Percentiles rank a stretch among this genome's conserved stretches.
phyloP scores from a whole-genome alignment of 2,113 vertebrate genomes.

The Hemicordylus capensis region DNA sequence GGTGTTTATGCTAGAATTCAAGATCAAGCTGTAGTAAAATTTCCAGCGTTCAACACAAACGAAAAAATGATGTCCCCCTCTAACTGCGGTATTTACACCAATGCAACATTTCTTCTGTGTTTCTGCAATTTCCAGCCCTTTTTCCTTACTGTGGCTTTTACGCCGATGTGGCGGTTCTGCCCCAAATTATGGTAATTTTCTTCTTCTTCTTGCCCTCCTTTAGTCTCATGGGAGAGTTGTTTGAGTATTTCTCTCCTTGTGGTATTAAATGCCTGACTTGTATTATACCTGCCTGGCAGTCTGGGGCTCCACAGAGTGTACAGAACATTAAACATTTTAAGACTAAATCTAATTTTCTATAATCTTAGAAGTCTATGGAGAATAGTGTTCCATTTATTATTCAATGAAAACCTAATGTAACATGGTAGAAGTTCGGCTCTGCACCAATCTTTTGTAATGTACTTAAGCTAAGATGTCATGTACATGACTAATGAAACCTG shows the following conservation, averaged over 20 bases:
- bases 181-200: too few species aligned
- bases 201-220: neutral
- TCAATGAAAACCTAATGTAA: constrained; percentile 20
- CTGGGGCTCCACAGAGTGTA: neutral
- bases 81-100: too few species aligned
- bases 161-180: too few species aligned
- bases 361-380: constrained; percentile 5
- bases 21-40: too few species aligned
- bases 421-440: neutral
- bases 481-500: constrained; percentile 6
- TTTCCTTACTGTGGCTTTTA: too few species aligned
- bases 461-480: constrained; percentile 6
- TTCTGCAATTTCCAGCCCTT: too few species aligned
- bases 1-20: too few species aligned
- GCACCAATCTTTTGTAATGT: constrained; percentile 26
- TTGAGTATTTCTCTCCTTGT: constrained; percentile 1
- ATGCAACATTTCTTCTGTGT: too few species aligned
- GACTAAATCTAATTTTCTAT: constrained; percentile 30
- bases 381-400: constrained; percentile 33
- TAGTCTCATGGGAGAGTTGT: constrained; percentile 12
- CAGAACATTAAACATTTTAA: constrained; percentile 15
- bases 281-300: neutral
- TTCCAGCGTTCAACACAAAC: too few species aligned
- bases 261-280: constrained; percentile 6
- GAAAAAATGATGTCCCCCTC: too few species aligned